These are phyloP conservation scores for Drosophila grimshawi DNA, from an alignment of 1,140 invertebrate species.

Conservation along the genomic window DNA sequence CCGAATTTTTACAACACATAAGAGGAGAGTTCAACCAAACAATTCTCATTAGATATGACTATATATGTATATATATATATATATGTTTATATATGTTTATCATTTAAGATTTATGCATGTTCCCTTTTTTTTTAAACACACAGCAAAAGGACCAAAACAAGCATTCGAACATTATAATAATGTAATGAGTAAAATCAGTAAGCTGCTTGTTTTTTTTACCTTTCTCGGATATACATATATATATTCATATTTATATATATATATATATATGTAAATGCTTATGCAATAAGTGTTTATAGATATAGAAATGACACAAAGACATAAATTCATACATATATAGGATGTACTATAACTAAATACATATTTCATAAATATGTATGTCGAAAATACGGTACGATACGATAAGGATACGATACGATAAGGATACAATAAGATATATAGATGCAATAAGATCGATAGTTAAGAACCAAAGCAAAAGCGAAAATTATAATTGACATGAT, in stretches of 20 bases:
- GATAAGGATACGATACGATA: conserved; percentile 18
- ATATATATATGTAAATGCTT: conserved; percentile 3
- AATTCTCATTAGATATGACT: conserved; percentile 28
- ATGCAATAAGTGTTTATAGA: background rate
- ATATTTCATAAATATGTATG: background rate
- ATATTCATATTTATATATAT: too few species aligned
- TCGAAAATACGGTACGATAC: conserved; percentile 11
- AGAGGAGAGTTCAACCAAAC: conserved; percentile 15
- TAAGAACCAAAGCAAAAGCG: conserved; percentile 16
- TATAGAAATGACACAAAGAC: conserved; percentile 6
- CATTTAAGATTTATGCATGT: conserved; percentile 19
- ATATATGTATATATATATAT: conserved; percentile 21
- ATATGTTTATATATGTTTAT: conserved; percentile 9
- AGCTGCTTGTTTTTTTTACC: conserved; percentile 9
- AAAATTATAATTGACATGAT: background rate
- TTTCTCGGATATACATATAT: conserved; percentile 3
- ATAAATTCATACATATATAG: conserved; percentile 7
- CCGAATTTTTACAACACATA: conserved; percentile 18
- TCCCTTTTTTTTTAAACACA: conserved; percentile 13
- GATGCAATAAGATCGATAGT: conserved; percentile 12
- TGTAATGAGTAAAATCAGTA: background rate
- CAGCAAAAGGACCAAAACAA: conserved; percentile 14
- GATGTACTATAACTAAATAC: conserved; percentile 13
- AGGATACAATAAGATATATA: conserved; percentile 11
- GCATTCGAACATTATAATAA: background rate